phyloP scores from a whole-genome alignment of 2,113 vertebrate species.

The Eulemur rufifrons region DNA sequence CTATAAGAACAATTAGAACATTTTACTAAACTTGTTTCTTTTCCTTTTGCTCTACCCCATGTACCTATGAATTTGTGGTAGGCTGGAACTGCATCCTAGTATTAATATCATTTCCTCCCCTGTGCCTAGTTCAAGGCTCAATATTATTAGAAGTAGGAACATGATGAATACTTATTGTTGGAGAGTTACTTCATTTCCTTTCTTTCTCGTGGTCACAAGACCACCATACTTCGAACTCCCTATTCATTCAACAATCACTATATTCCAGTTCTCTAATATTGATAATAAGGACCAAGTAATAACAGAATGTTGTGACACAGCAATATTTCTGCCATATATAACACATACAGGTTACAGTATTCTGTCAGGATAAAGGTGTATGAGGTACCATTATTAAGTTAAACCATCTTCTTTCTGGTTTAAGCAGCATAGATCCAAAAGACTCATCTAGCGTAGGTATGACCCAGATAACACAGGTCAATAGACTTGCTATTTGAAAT shows the following conservation, averaged over 20 bases:
- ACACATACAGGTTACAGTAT: not conserved
- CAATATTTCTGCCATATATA: not conserved
- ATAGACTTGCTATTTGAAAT: not conserved
- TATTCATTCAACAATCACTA: not conserved
- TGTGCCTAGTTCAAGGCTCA: not conserved
- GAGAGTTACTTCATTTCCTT: not conserved
- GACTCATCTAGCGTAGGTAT: not conserved
- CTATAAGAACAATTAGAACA: not conserved
- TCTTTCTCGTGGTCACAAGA: not conserved
- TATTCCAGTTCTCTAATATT: not conserved
- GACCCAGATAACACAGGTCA: not conserved
- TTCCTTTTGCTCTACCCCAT: not conserved
- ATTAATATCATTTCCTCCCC: not conserved
- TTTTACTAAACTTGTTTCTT: not conserved
- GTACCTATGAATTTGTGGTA: not conserved
- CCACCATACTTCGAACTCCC: not conserved
- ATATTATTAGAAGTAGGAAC: not conserved
- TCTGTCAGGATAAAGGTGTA: not conserved
- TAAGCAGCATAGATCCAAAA: not conserved
- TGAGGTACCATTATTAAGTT: not conserved
- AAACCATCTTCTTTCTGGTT: not conserved
- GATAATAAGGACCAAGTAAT: not conserved
- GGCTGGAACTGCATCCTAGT: not conserved
- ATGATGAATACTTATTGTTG: not conserved
- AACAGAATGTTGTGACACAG: not conserved